phyloP scores from a whole-genome alignment of 2,888 invertebrate species.

The Eristalis tenax region DNA sequence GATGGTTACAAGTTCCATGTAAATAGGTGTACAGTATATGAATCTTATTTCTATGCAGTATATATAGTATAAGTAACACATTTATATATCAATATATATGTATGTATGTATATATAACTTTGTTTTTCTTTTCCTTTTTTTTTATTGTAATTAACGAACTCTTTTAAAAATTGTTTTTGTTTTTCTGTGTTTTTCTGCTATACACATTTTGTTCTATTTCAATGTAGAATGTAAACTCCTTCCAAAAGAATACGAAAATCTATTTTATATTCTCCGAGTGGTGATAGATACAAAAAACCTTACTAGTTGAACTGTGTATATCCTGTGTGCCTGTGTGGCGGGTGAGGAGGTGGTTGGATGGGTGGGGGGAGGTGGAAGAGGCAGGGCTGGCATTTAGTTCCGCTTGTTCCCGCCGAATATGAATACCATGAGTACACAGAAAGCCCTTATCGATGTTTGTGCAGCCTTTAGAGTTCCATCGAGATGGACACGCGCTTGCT shows the following conservation, averaged over 20 bases:
- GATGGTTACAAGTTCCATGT: conserved; percentile 48
- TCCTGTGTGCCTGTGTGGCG: background rate
- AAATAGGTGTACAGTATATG: conserved; percentile 54
- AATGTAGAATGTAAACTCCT: conserved; percentile 35
- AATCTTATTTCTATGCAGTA: conserved; percentile 63
- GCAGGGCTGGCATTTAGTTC: conserved; percentile 3
- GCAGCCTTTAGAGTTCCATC: conserved; percentile 45
- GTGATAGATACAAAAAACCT: conserved; percentile 34
- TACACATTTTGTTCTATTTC: conserved; percentile 5
- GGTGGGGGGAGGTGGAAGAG: no score
- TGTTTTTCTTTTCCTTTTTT: conserved; percentile 3
- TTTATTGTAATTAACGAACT: conserved; percentile 39
- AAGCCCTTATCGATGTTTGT: conserved; percentile 45
- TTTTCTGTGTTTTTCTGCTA: conserved; percentile 3
- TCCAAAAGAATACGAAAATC: conserved; percentile 28
- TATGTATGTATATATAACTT: conserved; percentile 30
- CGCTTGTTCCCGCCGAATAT: conserved; percentile 48
- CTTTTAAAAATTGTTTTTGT: conserved; percentile 36
- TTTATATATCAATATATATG: conserved; percentile 62
- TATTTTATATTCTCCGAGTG: background rate
- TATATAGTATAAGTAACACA: conserved; percentile 64
- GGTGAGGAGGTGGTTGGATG: background rate
- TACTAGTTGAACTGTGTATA: conserved; percentile 15
- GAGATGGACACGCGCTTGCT: conserved; percentile 20
- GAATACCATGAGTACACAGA: conserved; percentile 56